Evolutionary conservation across 2,113 vertebrate species (phyloP).

Genomic region (Sinocyclocheilus grahami): DNA sequence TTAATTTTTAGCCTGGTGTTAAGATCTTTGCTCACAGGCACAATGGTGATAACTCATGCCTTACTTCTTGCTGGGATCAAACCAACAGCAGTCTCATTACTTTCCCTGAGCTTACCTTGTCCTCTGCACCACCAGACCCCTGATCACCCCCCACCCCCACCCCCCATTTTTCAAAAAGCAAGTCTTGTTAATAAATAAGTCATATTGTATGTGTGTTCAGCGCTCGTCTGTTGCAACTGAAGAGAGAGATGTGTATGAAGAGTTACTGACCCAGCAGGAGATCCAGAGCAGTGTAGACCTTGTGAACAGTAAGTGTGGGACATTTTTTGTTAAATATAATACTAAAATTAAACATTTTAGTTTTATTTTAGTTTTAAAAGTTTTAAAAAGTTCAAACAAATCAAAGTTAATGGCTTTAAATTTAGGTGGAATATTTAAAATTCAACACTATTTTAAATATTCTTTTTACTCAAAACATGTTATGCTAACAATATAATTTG

Average conservation of each 20-base stretch:
- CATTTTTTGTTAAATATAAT: too few species aligned
- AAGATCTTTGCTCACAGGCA: not conserved
- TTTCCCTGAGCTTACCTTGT: not conserved
- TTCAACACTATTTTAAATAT: too few species aligned
- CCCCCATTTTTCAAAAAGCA: too few species aligned
- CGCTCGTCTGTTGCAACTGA: constrained; percentile 82
- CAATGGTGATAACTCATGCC: not conserved
- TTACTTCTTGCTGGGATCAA: not conserved
- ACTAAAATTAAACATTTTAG: too few species aligned
- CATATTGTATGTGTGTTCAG: constrained; percentile 56
- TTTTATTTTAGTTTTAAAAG: too few species aligned
- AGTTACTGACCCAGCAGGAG: constrained; percentile 93
- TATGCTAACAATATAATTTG: too few species aligned
- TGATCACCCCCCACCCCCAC: too few species aligned
- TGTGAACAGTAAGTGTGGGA: constrained; percentile 87
- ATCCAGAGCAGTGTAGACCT: constrained; percentile 87
- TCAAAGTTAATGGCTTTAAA: not conserved
- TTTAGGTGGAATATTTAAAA: not conserved
- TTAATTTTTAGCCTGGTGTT: not conserved
- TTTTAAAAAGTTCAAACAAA: not conserved
- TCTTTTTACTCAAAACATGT: too few species aligned
- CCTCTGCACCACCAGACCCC: not conserved
- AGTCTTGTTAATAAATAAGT: not conserved
- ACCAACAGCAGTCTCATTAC: not conserved
- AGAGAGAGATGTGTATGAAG: constrained; percentile 94